Base-by-base conservation (phyloP, 2,888 invertebrate species). In the Spatulosminthurus flaviceps region DNA sequence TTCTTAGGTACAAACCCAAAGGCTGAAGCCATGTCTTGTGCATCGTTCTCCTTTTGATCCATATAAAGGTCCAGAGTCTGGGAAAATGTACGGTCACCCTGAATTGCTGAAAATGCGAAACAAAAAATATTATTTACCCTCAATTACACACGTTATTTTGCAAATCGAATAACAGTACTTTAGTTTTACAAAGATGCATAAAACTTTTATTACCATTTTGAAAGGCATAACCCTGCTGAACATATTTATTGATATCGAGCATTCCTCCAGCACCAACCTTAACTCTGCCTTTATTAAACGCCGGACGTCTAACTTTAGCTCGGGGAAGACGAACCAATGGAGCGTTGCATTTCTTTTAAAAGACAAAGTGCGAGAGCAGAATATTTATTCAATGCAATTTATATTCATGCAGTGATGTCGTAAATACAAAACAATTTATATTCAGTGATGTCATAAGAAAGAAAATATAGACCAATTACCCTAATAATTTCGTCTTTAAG, bases 301-400 rank as follows among this genome's bases (percentile, higher is more conserved):
- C 79, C 16, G 83, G 82, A 24, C 81, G 43, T 24, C 80, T 69
- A 0, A 80, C 69, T 71, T 77, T 64, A 0, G 77, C 76, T 9
- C 81, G 74, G 13, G 81, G 81, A 28, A 83, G 71, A 13, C 82
- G 72, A 22, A 82, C 83, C 11, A 83, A 66, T 34, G 72, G 81
- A 5, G 84, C 83, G 51, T 83, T 83, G 29, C 83, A 70, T 83
- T 83, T 84, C 84, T 81, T n/a, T n/a, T n/a, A n/a, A n/a, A n/a
- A n/a, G n/a, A n/a, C n/a, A n/a, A n/a, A n/a, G n/a, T n/a, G n/a
- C n/a, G n/a, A n/a, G n/a, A n/a, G n/a, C n/a, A n/a, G n/a, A n/a
- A n/a, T n/a, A n/a, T n/a, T n/a, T n/a, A n/a, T n/a, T n/a, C n/a
- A n/a, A n/a, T n/a, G n/a, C n/a, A n/a, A n/a, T n/a, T n/a, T n/a